Base-by-base conservation (phyloP, 2,888 invertebrate genomes). In the Cybosia mesomella region DNA sequence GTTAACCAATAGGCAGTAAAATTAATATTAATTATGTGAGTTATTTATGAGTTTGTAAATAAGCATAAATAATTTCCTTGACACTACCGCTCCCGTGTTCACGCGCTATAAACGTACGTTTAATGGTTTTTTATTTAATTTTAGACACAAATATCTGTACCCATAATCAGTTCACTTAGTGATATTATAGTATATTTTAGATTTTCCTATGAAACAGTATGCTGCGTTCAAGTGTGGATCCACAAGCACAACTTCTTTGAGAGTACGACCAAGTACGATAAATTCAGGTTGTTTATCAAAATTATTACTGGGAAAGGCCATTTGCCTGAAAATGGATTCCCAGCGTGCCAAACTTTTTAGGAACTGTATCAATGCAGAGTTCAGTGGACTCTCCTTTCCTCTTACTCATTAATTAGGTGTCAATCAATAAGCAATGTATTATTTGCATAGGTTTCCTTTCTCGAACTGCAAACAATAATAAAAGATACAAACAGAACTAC, bases 71-170 rank as follows among this genome's bases (percentile, higher is more conserved):
- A 58, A 61, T 55, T 43, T 64, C 32, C 64, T 58, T 22, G 55
- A 32, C 64, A 66, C 32, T 34, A 21, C 34, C 64, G 64, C 28
- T 80, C 67, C 54, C 77, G 74, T 80, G 77, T 64, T 70, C 53
- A 65, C 63, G 68, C 64, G 58, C 74, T 65, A 69, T 77, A 68
- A 74, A 67, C 67, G 43, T 66, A 74, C 55, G 21, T 59, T 22
- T 73, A 66, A 74, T 58, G 18, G 64, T 53, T 60, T 60, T 59
- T 70, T 60, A 39, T 61, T 34, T 43, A 58, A 4, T 15, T 58
- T 49, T 66, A 55, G 32, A 55, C 60, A 55, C 54, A 58, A 54
- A 59, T n/a, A 54, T n/a, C n/a, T 28, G 39, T 49, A 54, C 28
- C 54, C 55, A 34, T 54, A 13, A n/a, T 24, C 34, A 8, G 36